phyloP scores from a whole-genome alignment of 2,113 vertebrate genomes.

The Neotoma lepida region DNA sequence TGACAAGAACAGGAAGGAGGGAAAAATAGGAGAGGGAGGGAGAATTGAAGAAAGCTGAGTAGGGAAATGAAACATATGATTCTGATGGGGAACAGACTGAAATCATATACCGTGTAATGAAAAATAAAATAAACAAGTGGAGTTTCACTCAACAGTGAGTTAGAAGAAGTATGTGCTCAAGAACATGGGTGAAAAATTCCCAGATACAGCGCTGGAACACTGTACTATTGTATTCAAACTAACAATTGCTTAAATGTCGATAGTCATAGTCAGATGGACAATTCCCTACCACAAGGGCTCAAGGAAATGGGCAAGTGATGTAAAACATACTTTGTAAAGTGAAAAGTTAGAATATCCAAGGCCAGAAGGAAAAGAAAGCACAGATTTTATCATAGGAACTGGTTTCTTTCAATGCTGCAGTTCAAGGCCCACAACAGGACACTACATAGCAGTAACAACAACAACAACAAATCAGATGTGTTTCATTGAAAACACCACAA shows the following conservation, averaged over 20 bases:
- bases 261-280: neutral
- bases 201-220: conserved; percentile 32
- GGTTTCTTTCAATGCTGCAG: neutral
- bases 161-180: neutral
- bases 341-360: neutral
- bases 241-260: neutral
- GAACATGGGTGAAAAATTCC: conserved; percentile 48
- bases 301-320: neutral
- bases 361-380: neutral
- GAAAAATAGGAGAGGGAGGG: neutral
- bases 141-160: conserved; percentile 48
- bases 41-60: neutral
- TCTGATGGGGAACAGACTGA: conserved; percentile 40
- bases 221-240: conserved; percentile 24
- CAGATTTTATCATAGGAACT: neutral
- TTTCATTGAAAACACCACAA: neutral
- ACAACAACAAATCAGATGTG: neutral
- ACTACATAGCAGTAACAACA: neutral
- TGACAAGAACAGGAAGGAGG: conserved; percentile 39
- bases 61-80: conserved; percentile 60
- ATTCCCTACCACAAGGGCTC: neutral
- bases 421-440: neutral
- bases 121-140: conserved; percentile 55
- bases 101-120: conserved; percentile 56
- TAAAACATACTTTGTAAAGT: neutral